Conservation (phyloP, 2,113 vertebrate species). For the Sturnus vulgaris region DNA sequence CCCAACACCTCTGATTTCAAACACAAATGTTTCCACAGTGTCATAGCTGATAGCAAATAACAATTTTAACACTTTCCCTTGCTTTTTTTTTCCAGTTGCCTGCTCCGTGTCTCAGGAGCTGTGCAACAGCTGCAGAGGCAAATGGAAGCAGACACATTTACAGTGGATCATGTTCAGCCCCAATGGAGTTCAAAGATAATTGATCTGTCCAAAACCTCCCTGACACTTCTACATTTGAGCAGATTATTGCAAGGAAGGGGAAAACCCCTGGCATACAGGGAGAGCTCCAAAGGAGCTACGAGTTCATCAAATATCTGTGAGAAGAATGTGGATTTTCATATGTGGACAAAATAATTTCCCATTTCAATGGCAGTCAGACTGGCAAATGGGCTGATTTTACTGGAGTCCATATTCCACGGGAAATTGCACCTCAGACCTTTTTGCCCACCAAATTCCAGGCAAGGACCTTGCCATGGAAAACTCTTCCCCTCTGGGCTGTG, state of each 20-base stretch:
- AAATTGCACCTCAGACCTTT: background rate
- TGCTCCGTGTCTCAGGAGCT: rapidly evolving
- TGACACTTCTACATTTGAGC: background rate
- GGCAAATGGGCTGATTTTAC: background rate
- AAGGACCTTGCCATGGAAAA: background rate
- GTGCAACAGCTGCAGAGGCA: background rate
- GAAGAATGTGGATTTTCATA: background rate
- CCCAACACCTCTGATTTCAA: background rate
- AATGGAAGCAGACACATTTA: background rate
- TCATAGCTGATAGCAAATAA: background rate
- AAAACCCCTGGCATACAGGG: background rate
- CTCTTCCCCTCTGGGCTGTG: rapidly evolving
- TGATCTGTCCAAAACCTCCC: background rate
- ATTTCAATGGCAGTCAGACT: background rate
- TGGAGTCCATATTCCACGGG: background rate
- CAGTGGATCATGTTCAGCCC: background rate
- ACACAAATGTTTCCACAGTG: background rate
- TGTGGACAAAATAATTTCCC: background rate
- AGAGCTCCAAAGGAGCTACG: background rate
- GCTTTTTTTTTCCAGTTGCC: background rate
- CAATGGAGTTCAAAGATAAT: background rate
- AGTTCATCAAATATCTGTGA: background rate
- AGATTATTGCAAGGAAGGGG: background rate
- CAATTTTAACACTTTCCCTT: background rate
- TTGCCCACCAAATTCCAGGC: background rate